Base-by-base conservation (phyloP, 1,140 invertebrate species). In the Rhagoletis pomonella region DNA sequence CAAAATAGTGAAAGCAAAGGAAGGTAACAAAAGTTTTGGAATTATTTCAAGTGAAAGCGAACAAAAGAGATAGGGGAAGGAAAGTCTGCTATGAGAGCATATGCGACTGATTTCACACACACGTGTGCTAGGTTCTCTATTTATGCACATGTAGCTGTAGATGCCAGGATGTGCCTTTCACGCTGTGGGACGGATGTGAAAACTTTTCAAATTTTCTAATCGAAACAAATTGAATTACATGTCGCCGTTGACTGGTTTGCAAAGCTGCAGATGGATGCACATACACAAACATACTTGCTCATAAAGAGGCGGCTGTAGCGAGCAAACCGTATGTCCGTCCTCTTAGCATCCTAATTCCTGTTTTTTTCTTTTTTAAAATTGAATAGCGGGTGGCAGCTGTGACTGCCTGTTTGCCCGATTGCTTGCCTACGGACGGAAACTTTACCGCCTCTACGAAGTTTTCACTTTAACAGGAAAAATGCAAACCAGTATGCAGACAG, bases 121-220 rank as follows among this genome's bases (percentile, higher is more conserved):
- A 62, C 12, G 6, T 29, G 29, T 39, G 10, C 6, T 29, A 29
- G 62, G 2, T 29, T 67, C 5, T 67, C 5, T 19, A 19, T 39
- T 7, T 4, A 39, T 67, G 29, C 4, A 67, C 5, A 29, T 4
- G 39, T 69, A 69, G 5, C 0, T 19, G 7, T 55, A 81, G n/a
- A 10, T 55, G 14, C 12, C 67, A 44, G 17, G 44, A 14, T 47
- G 47, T 55, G 47, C 7, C 9, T 55, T 44, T 10, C 17, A 6
- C 6, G 47, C 47, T n/a, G 47, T 81, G 73, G 73, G n/a, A 14
- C 17, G 47, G 73, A 81, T 19, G 50, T 19, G 50, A 55, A 81
- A 81, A 81, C 73, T 81, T 55, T 81, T 81, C 73, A 81, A 81
- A 81, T 81, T 81, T 81, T 55, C 73, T 81, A 81, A 81, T 81